A percentile compares a stretch with the other conserved stretches of the same genome.
Conservation (phyloP, 2,797 vertebrate species). For the Limosa lapponica region DNA sequence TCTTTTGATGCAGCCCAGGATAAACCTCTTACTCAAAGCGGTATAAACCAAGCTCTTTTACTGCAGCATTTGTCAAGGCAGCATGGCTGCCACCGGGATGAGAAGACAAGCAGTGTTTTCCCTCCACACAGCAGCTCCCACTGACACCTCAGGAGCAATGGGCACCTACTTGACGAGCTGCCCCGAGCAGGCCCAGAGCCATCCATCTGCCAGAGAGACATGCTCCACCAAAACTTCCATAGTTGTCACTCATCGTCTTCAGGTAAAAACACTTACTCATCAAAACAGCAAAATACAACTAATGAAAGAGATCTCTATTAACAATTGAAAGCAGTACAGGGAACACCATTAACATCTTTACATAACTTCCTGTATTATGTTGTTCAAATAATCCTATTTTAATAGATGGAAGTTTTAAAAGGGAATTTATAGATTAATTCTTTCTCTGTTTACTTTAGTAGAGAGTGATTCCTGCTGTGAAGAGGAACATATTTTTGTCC, state of each 20-base stretch:
- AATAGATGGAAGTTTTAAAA: not conserved
- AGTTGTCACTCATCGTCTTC: conserved; percentile 4
- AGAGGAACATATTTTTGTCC: not conserved
- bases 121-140: not conserved
- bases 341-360: not conserved
- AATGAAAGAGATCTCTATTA: conserved; percentile 35
- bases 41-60: not conserved
- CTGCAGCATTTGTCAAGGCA: not conserved
- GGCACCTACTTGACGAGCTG: not conserved
- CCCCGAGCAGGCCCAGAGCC: rapidly evolving
- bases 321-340: not conserved
- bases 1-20: not conserved
- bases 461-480: not conserved
- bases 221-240: not conserved
- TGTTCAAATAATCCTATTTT: not conserved
- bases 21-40: not conserved
- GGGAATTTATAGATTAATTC: not conserved
- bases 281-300: conserved; percentile 1
- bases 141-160: not conserved
- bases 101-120: not conserved
- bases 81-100: not conserved
- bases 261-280: conserved; percentile 25
- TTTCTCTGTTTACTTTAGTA: not conserved
- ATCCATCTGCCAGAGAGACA: not conserved
- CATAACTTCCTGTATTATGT: not conserved